Evolutionary conservation across 2,113 vertebrate genomes (phyloP), one percentile per base, ranked within the genome.

Genomic region (Gymnogyps californianus): DNA sequence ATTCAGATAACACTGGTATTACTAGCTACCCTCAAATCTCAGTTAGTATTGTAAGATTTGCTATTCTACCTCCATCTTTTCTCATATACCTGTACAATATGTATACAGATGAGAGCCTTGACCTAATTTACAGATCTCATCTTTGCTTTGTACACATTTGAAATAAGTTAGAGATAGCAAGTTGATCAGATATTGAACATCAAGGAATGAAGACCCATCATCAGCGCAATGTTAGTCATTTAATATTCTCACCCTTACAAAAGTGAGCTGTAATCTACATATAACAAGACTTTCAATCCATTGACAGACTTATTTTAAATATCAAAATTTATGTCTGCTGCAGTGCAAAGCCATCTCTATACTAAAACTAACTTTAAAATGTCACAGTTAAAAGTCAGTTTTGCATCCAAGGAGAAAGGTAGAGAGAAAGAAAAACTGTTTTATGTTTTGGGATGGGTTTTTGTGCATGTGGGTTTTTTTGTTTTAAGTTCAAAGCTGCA

Each of bases 381-480:
- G 15, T 6, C 47, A 75, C 10, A 51, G 5, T 44, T 93, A 57
- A 13, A 87, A 90, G 24, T 69, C 38, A 76, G 52, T 55, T 83
- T 72, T 88, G 22, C 20, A 93, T 31, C 7, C 11, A 65, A 79
- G 17, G 5, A 54, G 5, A 91, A 57, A 31, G 6, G 13, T 6
- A 61, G 87, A 93, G 55, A 67, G 4, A 77, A 62, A 78, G 4
- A 61, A 85, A 85, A 38, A 55, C 0, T 28, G 18, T 1, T 80
- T 52, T 52, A 17, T 40, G 6, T 49, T 65, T 74, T 42, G 46
- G n/a, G 5, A 42, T n/a, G 11, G 2, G 12, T 3, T 36, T 90
- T 69, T 36, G 16, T 32, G 13, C 1, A 2, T 8, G 6, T 18
- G 4, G 2, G 0, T 20, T 38, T 49, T 25, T 25, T 42, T 61